Conservation (phyloP, 1,140 invertebrate species). For the Periplaneta americana region DNA sequence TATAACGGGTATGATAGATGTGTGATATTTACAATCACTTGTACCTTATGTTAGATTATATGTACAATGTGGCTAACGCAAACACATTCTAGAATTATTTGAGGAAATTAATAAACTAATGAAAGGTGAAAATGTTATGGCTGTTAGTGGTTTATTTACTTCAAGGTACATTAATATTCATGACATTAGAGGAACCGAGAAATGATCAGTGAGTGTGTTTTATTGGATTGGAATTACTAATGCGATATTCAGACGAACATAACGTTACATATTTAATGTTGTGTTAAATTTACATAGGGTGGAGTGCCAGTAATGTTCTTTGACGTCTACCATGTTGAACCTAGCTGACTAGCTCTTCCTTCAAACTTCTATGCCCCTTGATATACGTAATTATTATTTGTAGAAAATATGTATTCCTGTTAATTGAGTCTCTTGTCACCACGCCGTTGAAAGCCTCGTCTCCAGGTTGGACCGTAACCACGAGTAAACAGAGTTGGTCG, state of each 20-base stretch:
- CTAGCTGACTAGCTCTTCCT: neutral
- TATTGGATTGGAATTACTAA: neutral
- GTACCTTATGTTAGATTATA: too few species aligned
- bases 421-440: neutral
- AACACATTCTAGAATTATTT: neutral
- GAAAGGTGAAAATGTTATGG: neutral
- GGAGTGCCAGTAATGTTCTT: neutral
- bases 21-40: too few species aligned
- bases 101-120: neutral
- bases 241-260: neutral
- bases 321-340: neutral
- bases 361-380: neutral
- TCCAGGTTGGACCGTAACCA: too few species aligned
- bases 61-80: too few species aligned
- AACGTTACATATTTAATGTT: neutral
- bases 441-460: too few species aligned
- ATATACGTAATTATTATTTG: neutral
- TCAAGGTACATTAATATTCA: neutral
- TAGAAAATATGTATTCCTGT: neutral
- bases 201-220: neutral
- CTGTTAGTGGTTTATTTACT: neutral
- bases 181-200: neutral
- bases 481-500: too few species aligned
- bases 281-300: neutral
- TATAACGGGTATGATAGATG: too few species aligned